Evolutionary conservation across 2,888 invertebrate species (phyloP).

Genomic region (Euspilapteryx auroguttella): DNA sequence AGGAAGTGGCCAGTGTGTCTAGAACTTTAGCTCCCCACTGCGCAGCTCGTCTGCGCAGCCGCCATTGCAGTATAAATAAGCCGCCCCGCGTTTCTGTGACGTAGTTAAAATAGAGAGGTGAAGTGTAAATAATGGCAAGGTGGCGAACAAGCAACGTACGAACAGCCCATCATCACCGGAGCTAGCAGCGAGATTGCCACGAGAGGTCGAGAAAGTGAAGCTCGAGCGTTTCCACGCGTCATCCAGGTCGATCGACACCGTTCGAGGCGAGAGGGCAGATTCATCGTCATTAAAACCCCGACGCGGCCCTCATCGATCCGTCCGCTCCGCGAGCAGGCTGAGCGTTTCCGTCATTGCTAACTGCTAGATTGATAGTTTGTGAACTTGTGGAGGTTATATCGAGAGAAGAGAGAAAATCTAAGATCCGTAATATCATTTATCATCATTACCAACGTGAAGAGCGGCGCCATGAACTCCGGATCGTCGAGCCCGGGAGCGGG

Average conservation of each 20-base stretch:
- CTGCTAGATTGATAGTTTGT: no score
- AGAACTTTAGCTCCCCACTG: constrained; percentile 39
- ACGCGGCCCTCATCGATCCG: constrained; percentile 21
- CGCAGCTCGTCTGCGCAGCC: constrained; percentile 37
- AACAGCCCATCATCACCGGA: constrained; percentile 49
- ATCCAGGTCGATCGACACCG: constrained; percentile 49
- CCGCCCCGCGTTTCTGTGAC: constrained; percentile 37
- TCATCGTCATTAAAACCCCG: constrained; percentile 9
- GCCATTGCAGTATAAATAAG: constrained; percentile 39
- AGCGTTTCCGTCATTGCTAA: no score
- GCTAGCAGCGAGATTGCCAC: constrained; percentile 54
- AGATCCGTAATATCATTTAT: no score
- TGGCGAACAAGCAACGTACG: constrained; percentile 46
- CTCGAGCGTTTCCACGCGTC: constrained; percentile 55
- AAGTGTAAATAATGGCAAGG: constrained; percentile 55
- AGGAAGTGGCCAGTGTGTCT: no score
- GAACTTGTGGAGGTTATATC: no score
- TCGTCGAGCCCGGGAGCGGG: not conserved
- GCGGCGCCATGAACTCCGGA: not conserved
- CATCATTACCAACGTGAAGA: no score
- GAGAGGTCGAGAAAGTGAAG: constrained; percentile 46
- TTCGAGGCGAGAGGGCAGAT: constrained; percentile 35
- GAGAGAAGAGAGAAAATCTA: no score
- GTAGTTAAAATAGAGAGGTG: constrained; percentile 56
- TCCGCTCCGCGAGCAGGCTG: constrained; percentile 24